Base-by-base conservation (phyloP, 2,888 invertebrate species). In the Dynastes hyllus region DNA sequence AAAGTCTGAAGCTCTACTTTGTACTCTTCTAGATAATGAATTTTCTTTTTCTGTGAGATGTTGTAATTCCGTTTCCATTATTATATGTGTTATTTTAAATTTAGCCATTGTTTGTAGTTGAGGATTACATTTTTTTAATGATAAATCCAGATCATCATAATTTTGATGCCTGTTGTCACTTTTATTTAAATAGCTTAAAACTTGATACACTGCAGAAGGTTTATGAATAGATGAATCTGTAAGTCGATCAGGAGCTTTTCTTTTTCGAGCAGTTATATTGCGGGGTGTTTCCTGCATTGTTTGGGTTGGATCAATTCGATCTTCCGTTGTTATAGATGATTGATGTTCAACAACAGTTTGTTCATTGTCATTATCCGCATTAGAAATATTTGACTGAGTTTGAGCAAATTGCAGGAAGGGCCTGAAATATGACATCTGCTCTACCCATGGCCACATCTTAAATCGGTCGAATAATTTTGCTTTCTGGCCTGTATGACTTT, bases 391-490 rank as follows among this genome's bases (percentile, higher is more conserved):
- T 13, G 51, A 51, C 9, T 51, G 13, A 51, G 51, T 51, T 11
- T 51, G 11, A 2, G 51, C 51, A 51, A 9, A 13, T n/a, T 51
- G 51, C n/a, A 51, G n/a, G 3, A 51, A 51, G 11, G 51, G 9
- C n/a, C 5, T 50, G 5, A 8, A 50, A 8, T 11, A 50, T 13
- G 8, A 50, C 71, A 70, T 53, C 32, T 51, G 55, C 40, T 6
- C 22, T 4, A 16, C 13, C 53, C 73, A 73, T 29, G 65, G 73
- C 73, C 78, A 73, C 11, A 66, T 73, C 9, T 78, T 78, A 37
- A 73, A 78, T 8, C 78, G 73, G 51, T n/a, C 11, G n/a, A 78
- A 13, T 16, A 29, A 29, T 75, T 78, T 78, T n/a, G 63, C 75
- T 53, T 45, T 50, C 37, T 78, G 78, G 11, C 75, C 78, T 9